phyloP scores from a whole-genome alignment of 2,888 invertebrate species.

The Balanococcus diminutus region DNA sequence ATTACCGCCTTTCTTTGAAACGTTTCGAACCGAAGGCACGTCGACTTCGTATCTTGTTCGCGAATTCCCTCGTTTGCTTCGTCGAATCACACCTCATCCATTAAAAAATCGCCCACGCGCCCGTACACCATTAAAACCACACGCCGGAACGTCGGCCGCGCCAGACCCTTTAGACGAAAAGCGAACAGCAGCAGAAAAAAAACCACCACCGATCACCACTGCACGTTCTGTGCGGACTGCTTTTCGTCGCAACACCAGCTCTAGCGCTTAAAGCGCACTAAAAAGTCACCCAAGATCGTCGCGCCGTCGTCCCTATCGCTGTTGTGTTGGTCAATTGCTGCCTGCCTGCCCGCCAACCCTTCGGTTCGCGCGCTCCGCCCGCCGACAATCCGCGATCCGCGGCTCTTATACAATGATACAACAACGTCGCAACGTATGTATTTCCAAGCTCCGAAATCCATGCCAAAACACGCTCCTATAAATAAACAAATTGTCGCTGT shows the following conservation, averaged over 20 bases:
- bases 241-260: neutral
- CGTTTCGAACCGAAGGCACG: neutral
- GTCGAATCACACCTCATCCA: neutral
- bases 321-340: neutral
- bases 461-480: conserved; percentile 55
- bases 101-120: conserved; percentile 29
- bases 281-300: neutral
- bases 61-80: neutral
- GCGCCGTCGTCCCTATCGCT: neutral
- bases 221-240: neutral
- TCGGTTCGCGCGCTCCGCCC: neutral
- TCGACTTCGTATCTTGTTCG: neutral
- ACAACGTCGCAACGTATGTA: neutral
- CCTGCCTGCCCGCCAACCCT: neutral
- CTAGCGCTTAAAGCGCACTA: neutral
- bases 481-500: conserved; percentile 48
- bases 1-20: neutral
- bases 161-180: neutral
- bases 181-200: neutral
- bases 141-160: neutral
- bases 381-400: neutral
- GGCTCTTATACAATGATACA: conserved; percentile 48
- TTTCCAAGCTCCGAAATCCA: conserved; percentile 37
- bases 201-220: neutral
- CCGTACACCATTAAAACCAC: neutral